Percentiles rank a stretch among this genome's conserved stretches.
phyloP scores from a whole-genome alignment of 2,797 vertebrate species.

The Myotis myotis region DNA sequence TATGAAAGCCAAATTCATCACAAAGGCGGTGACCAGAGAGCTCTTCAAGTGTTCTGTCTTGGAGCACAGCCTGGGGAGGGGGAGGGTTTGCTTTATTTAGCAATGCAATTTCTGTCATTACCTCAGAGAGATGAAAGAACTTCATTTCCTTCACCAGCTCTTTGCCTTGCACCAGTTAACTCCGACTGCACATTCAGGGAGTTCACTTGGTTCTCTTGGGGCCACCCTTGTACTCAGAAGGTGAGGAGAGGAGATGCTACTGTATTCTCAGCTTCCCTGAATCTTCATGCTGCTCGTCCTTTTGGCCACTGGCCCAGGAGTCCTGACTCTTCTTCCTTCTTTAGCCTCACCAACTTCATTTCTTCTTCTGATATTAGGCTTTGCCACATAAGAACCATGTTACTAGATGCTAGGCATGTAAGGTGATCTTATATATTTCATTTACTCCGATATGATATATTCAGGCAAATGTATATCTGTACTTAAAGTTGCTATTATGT shows the following conservation, averaged over 20 bases:
- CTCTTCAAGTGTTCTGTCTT: not conserved
- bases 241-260: not conserved
- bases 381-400: not conserved
- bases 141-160: not conserved
- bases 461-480: not conserved
- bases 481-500: not conserved
- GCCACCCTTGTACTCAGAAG: not conserved
- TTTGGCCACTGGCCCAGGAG: not conserved
- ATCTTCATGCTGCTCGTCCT: not conserved
- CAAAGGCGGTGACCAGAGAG: conserved; percentile 7
- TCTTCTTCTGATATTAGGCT: not conserved
- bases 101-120: conserved; percentile 28
- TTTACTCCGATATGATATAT: not conserved
- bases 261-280: not conserved
- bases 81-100: conserved; percentile 24
- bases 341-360: not conserved
- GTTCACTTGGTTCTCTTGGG: not conserved
- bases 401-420: not conserved
- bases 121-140: not conserved
- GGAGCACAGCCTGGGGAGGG: not conserved
- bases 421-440: not conserved
- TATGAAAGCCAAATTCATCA: conserved; percentile 56
- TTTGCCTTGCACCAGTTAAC: not conserved
- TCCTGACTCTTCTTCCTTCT: not conserved
- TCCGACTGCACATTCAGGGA: not conserved